A percentile compares a stretch with the other conserved stretches of the same genome.
Evolutionary conservation across 2,888 invertebrate genomes (phyloP).

Genomic region (Epinotia bilunana): DNA sequence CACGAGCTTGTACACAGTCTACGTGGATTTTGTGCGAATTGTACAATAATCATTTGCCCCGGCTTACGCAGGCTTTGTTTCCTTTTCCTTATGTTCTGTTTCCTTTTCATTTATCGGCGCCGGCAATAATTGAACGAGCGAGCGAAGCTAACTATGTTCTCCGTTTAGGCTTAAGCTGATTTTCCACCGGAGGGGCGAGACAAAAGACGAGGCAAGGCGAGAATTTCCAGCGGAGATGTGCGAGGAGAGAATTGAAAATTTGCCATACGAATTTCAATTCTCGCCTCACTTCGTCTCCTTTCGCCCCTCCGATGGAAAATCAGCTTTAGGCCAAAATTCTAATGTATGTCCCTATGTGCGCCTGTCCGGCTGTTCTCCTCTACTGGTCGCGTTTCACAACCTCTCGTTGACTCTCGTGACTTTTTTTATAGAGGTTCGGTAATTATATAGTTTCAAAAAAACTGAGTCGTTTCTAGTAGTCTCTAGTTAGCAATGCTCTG

Average conservation of each 20-base stretch:
- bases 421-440: too few relatives aligned
- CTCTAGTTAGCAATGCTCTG: not conserved
- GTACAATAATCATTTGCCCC: constrained; percentile 46
- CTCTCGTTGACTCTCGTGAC: not conserved
- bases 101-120: constrained; percentile 53
- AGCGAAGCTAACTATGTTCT: not conserved
- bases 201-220: too few relatives aligned
- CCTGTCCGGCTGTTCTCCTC: not conserved
- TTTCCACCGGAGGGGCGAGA: too few relatives aligned
- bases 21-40: constrained; percentile 49
- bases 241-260: too few relatives aligned
- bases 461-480: not conserved
- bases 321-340: too few relatives aligned
- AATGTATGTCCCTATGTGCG: too few relatives aligned
- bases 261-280: too few relatives aligned
- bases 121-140: not conserved
- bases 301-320: too few relatives aligned
- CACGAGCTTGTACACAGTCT: constrained; percentile 49
- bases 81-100: constrained; percentile 54
- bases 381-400: not conserved
- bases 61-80: constrained; percentile 57
- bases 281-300: too few relatives aligned
- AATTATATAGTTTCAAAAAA: not conserved
- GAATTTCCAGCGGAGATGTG: too few relatives aligned
- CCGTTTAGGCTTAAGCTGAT: too few relatives aligned